Conservation (phyloP, 2,888 invertebrate species). For the Nycteola revayana region DNA sequence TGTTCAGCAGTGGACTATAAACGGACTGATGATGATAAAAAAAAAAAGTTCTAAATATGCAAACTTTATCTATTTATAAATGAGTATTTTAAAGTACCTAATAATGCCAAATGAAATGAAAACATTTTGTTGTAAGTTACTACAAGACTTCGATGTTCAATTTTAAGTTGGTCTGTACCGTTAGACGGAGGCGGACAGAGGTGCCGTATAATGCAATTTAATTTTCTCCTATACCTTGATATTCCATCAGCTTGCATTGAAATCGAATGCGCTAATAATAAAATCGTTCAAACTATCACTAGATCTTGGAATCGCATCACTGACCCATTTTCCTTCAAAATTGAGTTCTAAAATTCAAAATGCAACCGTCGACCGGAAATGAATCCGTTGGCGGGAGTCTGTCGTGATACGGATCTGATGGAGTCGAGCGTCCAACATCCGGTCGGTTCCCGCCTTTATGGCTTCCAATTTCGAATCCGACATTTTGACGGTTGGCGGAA, state of each 20-base stretch:
- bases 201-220: too few species aligned
- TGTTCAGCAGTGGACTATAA: too few species aligned
- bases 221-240: not conserved
- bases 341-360: slow-evolving; percentile 72
- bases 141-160: too few species aligned
- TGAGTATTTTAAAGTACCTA: too few species aligned
- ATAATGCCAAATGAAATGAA: too few species aligned
- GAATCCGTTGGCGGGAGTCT: slow-evolving; percentile 73
- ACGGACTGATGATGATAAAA: too few species aligned
- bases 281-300: slow-evolving; percentile 27
- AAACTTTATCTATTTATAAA: too few species aligned
- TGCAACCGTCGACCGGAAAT: slow-evolving; percentile 75
- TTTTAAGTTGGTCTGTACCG: too few species aligned
- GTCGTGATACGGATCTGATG: slow-evolving; percentile 77
- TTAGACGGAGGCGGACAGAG: too few species aligned
- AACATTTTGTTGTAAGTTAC: too few species aligned
- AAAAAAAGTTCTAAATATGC: too few species aligned
- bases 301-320: slow-evolving; percentile 42
- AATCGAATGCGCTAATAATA: slow-evolving; percentile 6
- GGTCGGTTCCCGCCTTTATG: slow-evolving; percentile 74
- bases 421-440: slow-evolving; percentile 71
- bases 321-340: slow-evolving; percentile 52
- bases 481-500: slow-evolving; percentile 23
- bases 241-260: not conserved
- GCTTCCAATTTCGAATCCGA: slow-evolving; percentile 71